A percentile compares a stretch with the other conserved stretches of the same genome.
Conservation (phyloP, 2,113 vertebrate species). For the Tympanuchus pallidicinctus region DNA sequence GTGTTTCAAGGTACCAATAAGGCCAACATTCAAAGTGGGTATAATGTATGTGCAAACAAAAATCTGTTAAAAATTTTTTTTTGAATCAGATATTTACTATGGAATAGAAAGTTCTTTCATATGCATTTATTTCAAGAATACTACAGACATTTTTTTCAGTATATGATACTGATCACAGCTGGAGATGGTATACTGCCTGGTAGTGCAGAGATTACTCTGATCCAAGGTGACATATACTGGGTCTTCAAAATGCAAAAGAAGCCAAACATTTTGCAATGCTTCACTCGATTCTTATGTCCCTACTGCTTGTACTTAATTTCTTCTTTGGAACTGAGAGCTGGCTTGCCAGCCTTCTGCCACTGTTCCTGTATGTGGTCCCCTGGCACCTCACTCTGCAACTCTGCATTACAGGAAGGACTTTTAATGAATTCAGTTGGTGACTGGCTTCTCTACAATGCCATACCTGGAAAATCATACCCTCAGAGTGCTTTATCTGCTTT, state of each 20-base stretch:
- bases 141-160: background rate
- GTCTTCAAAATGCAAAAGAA: background rate
- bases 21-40: background rate
- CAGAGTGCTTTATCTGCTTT: background rate
- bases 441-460: background rate
- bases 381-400: accelerated
- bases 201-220: background rate
- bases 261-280: background rate
- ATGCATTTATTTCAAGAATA: background rate
- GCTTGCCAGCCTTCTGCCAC: background rate
- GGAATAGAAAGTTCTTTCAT: background rate
- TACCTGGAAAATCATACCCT: background rate
- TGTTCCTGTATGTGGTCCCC: background rate
- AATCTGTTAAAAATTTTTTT: background rate
- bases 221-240: background rate
- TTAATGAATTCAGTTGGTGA: background rate
- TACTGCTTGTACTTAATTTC: background rate
- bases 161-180: background rate
- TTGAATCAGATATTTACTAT: background rate
- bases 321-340: background rate
- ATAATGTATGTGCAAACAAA: background rate
- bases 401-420: background rate
- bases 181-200: background rate
- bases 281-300: background rate
- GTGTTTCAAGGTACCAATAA: background rate